Percentiles rank a stretch among this genome's conserved stretches.
Conservation (phyloP, 2,113 vertebrate genomes). For the Pyrgilauda ruficollis region DNA sequence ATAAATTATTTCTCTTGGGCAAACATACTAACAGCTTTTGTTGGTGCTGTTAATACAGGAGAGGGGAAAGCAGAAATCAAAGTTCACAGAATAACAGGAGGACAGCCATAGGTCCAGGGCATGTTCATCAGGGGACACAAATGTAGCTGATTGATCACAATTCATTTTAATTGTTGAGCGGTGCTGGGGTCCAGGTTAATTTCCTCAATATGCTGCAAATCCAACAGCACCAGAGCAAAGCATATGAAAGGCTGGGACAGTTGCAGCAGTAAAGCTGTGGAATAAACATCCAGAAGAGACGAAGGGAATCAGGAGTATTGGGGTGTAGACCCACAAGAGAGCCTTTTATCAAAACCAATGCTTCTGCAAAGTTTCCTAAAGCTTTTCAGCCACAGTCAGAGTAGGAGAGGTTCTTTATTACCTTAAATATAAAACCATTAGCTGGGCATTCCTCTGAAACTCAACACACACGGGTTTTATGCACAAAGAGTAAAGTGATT, state of each 20-base stretch:
- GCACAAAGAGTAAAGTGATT: not conserved
- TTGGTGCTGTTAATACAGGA: not conserved
- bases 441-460: not conserved
- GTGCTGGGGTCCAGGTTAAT: not conserved
- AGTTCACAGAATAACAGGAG: not conserved
- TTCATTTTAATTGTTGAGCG: not conserved
- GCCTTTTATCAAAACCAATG: not conserved
- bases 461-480: not conserved
- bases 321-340: not conserved
- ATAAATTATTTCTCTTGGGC: not conserved
- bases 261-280: not conserved
- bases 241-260: not conserved
- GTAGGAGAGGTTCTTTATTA: not conserved
- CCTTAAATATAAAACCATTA: not conserved
- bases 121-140: not conserved
- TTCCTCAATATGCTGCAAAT: not conserved
- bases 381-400: not conserved
- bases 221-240: not conserved
- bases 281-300: not conserved
- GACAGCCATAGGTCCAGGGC: not conserved
- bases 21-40: not conserved
- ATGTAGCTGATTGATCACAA: fast-evolving
- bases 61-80: not conserved
- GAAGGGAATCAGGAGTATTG: not conserved
- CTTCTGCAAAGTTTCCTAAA: not conserved